A percentile compares a stretch with the other conserved stretches of the same genome.
Conservation (phyloP, 2,797 vertebrate genomes). For the Eidolon dupreanum region DNA sequence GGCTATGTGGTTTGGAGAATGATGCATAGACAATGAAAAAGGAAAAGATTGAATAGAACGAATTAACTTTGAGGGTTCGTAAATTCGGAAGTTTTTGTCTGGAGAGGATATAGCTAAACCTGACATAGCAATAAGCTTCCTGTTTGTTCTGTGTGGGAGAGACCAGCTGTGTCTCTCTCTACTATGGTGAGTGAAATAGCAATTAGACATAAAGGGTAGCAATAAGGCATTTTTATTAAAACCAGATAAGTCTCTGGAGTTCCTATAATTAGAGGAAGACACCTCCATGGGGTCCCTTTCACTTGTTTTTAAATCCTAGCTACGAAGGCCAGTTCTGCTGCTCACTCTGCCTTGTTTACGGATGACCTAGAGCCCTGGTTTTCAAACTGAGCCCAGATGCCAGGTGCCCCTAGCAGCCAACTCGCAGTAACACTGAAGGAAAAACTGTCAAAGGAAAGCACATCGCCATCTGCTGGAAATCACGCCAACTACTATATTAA, state of each 20-base stretch:
- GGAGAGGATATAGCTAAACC: not conserved
- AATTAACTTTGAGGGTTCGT: not conserved
- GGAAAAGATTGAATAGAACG: not conserved
- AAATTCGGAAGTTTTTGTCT: not conserved
- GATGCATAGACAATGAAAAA: not conserved
- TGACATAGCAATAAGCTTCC: not conserved
- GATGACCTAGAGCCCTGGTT: not conserved
- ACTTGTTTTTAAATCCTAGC: not conserved
- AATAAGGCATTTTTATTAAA: not conserved
- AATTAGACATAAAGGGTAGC: not conserved
- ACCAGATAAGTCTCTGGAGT: not conserved
- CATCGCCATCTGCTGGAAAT: not conserved
- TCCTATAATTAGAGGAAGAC: not conserved
- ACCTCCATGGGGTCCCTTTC: not conserved
- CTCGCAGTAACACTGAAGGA: rapidly evolving
- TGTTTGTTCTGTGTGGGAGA: not conserved
- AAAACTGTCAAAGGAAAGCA: not conserved
- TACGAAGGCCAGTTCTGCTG: not conserved
- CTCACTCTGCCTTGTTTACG: not conserved
- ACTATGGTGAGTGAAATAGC: not conserved
- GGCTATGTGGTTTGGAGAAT: not conserved
- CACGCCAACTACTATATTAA: not conserved
- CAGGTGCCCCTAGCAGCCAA: not conserved
- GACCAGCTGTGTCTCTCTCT: not conserved
- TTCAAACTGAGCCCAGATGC: not conserved